These are phyloP conservation scores for Reticulitermes lucifugus DNA, from an alignment of 2,888 invertebrate species.

Conservation along the genomic window DNA sequence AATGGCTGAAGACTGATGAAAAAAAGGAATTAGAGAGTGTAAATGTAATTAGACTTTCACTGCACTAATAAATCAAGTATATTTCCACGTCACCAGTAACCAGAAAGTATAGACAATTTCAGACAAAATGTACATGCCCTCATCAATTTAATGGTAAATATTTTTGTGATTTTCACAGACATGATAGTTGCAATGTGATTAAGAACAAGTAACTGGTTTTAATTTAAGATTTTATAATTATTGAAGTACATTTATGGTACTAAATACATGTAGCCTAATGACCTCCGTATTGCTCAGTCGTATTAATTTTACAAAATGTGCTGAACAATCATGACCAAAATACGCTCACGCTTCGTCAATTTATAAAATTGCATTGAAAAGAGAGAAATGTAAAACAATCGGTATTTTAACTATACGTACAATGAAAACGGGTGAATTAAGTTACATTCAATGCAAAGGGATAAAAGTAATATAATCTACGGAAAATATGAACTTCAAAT, in stretches of 20 bases:
- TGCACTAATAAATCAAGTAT: too few relatives aligned
- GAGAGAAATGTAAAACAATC: background rate
- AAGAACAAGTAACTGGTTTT: too few relatives aligned
- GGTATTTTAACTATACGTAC: background rate
- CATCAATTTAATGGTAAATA: too few relatives aligned
- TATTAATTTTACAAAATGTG: background rate
- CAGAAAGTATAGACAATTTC: too few relatives aligned
- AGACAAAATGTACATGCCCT: too few relatives aligned
- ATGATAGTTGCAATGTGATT: too few relatives aligned
- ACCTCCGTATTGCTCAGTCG: background rate
- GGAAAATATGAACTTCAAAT: background rate
- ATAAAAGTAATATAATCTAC: background rate
- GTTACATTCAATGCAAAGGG: background rate
- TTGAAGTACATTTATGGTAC: too few relatives aligned
- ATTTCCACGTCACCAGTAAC: too few relatives aligned
- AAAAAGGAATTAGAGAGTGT: background rate
- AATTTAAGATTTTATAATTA: too few relatives aligned
- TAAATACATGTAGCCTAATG: background rate
- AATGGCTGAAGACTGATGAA: background rate
- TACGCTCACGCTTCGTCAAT: conserved; percentile 14
- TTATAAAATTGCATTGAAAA: background rate
- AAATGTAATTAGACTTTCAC: background rate
- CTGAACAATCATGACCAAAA: conserved; percentile 23
- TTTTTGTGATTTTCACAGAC: too few relatives aligned
- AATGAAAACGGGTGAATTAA: background rate